A percentile compares a stretch with the other conserved stretches of the same genome.
Conservation (phyloP, 2,888 invertebrate genomes). For the Diaprepes abbreviatus region DNA sequence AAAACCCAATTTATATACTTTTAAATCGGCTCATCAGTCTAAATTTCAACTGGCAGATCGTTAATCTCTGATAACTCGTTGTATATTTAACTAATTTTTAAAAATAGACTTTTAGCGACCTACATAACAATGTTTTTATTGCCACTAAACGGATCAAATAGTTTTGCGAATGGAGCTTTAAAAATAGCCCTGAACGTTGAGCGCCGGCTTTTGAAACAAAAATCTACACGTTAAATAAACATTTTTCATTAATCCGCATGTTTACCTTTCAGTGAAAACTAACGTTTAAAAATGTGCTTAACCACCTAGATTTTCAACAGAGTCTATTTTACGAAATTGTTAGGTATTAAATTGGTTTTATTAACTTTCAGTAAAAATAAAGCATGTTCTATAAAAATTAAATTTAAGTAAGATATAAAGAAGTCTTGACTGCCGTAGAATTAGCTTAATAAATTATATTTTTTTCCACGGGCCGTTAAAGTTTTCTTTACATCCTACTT, state of each 20-base stretch:
- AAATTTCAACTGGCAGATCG: slow-evolving; percentile 1
- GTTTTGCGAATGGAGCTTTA: slow-evolving; percentile 16
- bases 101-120: slow-evolving; percentile 17
- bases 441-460: too few relatives aligned
- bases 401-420: too few relatives aligned
- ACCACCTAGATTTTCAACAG: too few relatives aligned
- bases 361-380: too few relatives aligned
- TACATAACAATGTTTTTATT: slow-evolving; percentile 19
- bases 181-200: neutral
- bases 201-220: slow-evolving; percentile 1
- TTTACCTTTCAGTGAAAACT: neutral
- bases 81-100: slow-evolving; percentile 3
- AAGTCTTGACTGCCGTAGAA: too few relatives aligned
- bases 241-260: slow-evolving; percentile 1
- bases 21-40: neutral
- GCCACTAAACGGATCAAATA: slow-evolving; percentile 8
- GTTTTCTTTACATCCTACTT: too few relatives aligned
- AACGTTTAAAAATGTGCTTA: neutral
- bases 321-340: too few relatives aligned
- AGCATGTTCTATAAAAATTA: too few relatives aligned
- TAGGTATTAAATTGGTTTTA: too few relatives aligned
- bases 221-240: slow-evolving; percentile 1
- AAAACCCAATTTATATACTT: neutral
- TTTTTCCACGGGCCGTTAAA: too few relatives aligned
- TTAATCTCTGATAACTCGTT: slow-evolving; percentile 5